Base-by-base conservation (phyloP, 2,797 vertebrate species). In the Protonibea diacanthus region DNA sequence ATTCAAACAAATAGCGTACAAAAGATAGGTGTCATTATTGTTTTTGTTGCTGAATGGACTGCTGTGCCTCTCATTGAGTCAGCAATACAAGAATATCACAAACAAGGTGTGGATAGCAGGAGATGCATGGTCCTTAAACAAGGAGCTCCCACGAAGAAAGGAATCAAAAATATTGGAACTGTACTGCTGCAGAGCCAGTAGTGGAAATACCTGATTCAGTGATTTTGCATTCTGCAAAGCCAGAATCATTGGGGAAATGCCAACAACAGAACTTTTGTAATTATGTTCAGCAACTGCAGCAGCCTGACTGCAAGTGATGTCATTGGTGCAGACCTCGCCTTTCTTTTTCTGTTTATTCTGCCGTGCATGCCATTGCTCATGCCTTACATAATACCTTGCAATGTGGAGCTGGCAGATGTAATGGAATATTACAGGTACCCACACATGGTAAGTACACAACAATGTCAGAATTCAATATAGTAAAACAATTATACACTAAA, bases 101-200 rank as follows among this genome's bases (percentile, higher is more conserved):
- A 78, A 91, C 64, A 97, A 95, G 78, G 96, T 97, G 53, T 97
- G 97, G 97, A 91, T 97, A 1, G 95, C 95, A 17, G 92, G 91
- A 0, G 96, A 97, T n/a, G 86, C 86, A 18, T 97, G 97, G 97
- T 90, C 86, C 0, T 75, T 96, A 71, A 94, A 95, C 74, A 86
- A 82, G 0, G 51, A 57, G 0, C 76, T 95, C 12, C 85, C n/a
- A 2, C 84, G 70, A 48, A 27, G 8, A 82, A 93, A 0, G 94
- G 94, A 62, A 94, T 97, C 38, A 61, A 20, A 57, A 87, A 38
- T 5, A 95, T 95, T 0, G 96, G 97, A 49, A 93, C 90, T 0
- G 91, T 97, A 23, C 74, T 98, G 82, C 97, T 29, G 59, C 95
- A 0, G 73, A 96, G 18, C 82, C 79, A 51, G 62, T 71, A 27